Evolutionary conservation across 1,140 invertebrate genomes (phyloP), one percentile per base, ranked within the genome.

Genomic region (Venturia canescens): DNA sequence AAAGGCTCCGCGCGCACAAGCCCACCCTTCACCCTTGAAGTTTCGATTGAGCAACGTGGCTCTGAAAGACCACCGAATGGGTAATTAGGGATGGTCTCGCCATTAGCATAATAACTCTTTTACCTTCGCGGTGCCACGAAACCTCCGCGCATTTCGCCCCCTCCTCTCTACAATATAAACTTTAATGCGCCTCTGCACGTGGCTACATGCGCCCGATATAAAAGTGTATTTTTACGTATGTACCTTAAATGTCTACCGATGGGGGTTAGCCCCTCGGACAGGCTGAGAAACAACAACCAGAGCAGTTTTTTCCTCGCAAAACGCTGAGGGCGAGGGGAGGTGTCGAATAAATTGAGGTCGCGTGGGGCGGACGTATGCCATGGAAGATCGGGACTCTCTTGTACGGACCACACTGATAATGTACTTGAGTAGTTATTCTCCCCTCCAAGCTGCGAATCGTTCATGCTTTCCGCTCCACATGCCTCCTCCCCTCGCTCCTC

Each of bases 261-360:
- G 69, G 76, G 21, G 44, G n/a, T 44, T 38, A 63, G 1, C 50
- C 23, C 16, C n/a, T 60, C 63, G n/a, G 50, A 38, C 26, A 50
- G 5, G 18, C 31, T 15, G 15, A 66, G 31, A 50, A 48, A 84
- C 83, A 85, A 78, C 81, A 90, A 88, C 80, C 88, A 60, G 88
- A 89, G 89, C 88, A 89, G 85, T 84, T 88, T 86, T 77, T 85
- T 71, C 69, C 78, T 48, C 13, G 7, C 83, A 82, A 80, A 84
- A 75, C 83, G 89, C 89, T 90, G 82, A 85, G 86, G 90, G 90
- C 90, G 63, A 90, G 87, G 88, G 90, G 89, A 91, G 90, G 90
- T 90, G 90, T 91, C 89, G 90, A 91, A 90, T 91, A 90, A 91
- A 91, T 91, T 90, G 89, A 90, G 89, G 90, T 91, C 90, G 88